Percentiles rank a stretch among this genome's conserved stretches.
These are phyloP conservation scores for Philopedon plagiatum DNA, from an alignment of 2,888 invertebrate species.

Conservation along the genomic window DNA sequence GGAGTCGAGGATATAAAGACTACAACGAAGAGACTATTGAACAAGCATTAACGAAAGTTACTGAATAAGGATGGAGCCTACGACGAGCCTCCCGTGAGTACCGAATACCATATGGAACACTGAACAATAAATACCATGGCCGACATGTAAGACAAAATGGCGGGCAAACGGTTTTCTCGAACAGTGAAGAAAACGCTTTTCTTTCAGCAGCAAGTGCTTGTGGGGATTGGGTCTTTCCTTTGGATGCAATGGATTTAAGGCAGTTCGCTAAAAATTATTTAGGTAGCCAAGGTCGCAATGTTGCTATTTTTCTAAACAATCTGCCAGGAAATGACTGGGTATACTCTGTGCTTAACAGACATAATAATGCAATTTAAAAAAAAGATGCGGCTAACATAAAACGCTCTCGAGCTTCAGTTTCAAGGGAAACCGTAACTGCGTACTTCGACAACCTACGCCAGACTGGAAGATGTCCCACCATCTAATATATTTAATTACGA, in stretches of 20 bases:
- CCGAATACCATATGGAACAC: conserved; percentile 31
- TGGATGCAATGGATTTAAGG: not conserved
- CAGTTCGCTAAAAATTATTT: not conserved
- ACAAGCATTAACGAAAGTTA: conserved; percentile 16
- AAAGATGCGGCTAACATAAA: conserved; percentile 33
- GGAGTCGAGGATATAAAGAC: too few relatives aligned
- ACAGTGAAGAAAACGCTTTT: not conserved
- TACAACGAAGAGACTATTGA: conserved; percentile 15
- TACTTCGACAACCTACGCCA: conserved; percentile 51
- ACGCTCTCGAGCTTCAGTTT: conserved; percentile 26
- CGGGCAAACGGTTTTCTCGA: not conserved
- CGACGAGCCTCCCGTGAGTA: conserved; percentile 21
- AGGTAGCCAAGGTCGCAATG: conserved; percentile 41
- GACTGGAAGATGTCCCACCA: conserved; percentile 42
- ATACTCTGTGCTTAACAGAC: conserved; percentile 6
- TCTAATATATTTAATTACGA: conserved; percentile 39
- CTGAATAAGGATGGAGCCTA: conserved; percentile 13
- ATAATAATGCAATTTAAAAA: conserved; percentile 10
- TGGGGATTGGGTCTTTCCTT: not conserved
- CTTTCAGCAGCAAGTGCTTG: not conserved
- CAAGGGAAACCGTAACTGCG: conserved; percentile 42
- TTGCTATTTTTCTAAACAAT: conserved; percentile 9
- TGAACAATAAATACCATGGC: conserved; percentile 28
- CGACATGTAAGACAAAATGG: conserved; percentile 22
- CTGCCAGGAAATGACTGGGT: conserved; percentile 44